These are phyloP conservation scores for Drosophila maculinotata DNA, from an alignment of 2,888 invertebrate species.

Conservation along the genomic window DNA sequence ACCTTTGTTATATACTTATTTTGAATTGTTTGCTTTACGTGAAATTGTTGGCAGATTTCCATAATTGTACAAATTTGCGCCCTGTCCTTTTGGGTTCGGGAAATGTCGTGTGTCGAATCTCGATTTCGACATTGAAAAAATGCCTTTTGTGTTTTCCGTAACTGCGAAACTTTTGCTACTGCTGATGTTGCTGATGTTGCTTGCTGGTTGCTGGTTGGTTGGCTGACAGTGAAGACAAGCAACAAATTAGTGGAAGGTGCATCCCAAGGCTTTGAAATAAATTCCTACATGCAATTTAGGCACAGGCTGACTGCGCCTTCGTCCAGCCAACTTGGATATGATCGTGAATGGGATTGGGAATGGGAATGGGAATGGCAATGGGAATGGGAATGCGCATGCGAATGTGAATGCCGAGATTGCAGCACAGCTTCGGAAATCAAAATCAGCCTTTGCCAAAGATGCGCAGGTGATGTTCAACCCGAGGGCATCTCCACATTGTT, in stretches of 20 bases:
- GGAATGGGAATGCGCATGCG: constrained; percentile 16
- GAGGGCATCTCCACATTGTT: constrained; percentile 45
- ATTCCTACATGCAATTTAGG: constrained; percentile 74
- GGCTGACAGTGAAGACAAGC: constrained; percentile 49
- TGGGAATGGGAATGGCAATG: constrained; percentile 32
- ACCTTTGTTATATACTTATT: no score
- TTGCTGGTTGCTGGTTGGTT: not conserved
- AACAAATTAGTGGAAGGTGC: constrained; percentile 65
- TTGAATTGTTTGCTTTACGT: constrained; percentile 4
- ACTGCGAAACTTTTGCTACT: constrained; percentile 24
- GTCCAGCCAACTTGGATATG: constrained; percentile 41
- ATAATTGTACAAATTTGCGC: constrained; percentile 69
- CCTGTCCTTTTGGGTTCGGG: constrained; percentile 3
- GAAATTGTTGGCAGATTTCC: constrained; percentile 55
- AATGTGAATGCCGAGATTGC: no score
- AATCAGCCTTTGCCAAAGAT: constrained; percentile 38
- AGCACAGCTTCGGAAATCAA: constrained; percentile 29
- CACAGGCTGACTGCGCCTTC: constrained; percentile 19
- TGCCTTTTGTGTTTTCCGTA: constrained; percentile 38
- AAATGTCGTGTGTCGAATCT: constrained; percentile 44
- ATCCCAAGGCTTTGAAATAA: constrained; percentile 67
- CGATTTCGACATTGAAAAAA: constrained; percentile 55
- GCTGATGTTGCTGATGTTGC: constrained; percentile 1
- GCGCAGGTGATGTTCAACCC: constrained; percentile 65
- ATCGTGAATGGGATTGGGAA: constrained; percentile 45